phyloP scores from a whole-genome alignment of 2,797 vertebrate genomes.

The Ctenosaura bakeri region DNA sequence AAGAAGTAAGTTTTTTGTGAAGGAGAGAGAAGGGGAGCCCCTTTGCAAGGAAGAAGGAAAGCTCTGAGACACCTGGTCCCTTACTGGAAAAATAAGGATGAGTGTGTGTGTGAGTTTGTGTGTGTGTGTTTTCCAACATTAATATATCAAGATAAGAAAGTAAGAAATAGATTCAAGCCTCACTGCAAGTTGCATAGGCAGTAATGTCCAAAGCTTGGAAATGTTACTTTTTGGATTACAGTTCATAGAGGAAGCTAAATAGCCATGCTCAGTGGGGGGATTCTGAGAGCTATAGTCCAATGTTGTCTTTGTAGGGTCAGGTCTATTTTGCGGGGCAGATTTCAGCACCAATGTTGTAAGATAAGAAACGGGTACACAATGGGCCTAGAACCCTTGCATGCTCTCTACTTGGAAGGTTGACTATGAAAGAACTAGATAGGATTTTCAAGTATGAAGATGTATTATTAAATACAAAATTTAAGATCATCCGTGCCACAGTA shows the following conservation, averaged over 20 bases:
- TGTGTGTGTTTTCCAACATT: too few relatives aligned
- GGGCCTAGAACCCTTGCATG: not conserved
- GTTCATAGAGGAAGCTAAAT: too few relatives aligned
- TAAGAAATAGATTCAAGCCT: not conserved
- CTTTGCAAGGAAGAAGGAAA: not conserved
- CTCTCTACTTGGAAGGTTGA: too few relatives aligned
- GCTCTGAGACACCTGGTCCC: not conserved
- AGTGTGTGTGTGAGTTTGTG: too few relatives aligned
- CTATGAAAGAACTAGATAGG: too few relatives aligned
- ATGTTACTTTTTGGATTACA: too few relatives aligned
- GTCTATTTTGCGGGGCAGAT: not conserved
- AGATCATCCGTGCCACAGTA: too few relatives aligned
- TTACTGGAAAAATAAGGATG: too few relatives aligned
- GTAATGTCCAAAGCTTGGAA: not conserved
- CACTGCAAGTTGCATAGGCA: not conserved
- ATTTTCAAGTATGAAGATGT: too few relatives aligned
- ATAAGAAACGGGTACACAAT: not conserved
- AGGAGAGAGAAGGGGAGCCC: not conserved
- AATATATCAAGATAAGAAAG: too few relatives aligned
- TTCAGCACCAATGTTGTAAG: not conserved
- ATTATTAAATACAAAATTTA: too few relatives aligned
- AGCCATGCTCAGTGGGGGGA: not conserved
- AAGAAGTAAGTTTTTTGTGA: not conserved
- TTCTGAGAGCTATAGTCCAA: too few relatives aligned
- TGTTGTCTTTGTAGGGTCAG: not conserved